phyloP scores from a whole-genome alignment of 1,140 invertebrate species.

The Philopotamus ludificatus region DNA sequence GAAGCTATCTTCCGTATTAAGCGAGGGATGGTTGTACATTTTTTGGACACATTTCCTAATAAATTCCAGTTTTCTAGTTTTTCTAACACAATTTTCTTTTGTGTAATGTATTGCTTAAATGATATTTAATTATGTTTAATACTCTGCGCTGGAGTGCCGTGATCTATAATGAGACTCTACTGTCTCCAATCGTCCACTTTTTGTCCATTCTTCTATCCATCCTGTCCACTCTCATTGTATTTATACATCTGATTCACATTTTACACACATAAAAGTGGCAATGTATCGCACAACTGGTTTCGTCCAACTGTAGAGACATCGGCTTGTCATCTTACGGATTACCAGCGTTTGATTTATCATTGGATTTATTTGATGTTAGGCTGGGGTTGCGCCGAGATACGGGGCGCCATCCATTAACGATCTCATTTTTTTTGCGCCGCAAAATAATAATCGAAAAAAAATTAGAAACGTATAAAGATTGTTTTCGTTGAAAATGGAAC shows the following conservation, averaged over 20 bases:
- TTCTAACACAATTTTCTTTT: too few species aligned
- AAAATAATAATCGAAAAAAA: too few species aligned
- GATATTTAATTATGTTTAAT: too few species aligned
- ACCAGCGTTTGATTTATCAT: slow-evolving; percentile 22
- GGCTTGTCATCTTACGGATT: slow-evolving; percentile 24
- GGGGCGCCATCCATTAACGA: slow-evolving; percentile 4
- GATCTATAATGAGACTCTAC: too few species aligned
- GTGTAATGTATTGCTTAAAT: too few species aligned
- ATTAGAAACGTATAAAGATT: background rate
- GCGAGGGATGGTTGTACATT: too few species aligned
- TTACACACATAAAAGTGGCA: background rate
- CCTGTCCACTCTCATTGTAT: background rate
- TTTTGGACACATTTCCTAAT: too few species aligned
- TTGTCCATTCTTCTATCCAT: too few species aligned
- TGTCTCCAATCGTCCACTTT: too few species aligned
- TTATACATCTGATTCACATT: background rate
- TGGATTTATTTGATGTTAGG: slow-evolving; percentile 22
- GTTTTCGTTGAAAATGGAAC: background rate
- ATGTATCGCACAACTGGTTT: slow-evolving; percentile 2
- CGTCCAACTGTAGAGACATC: slow-evolving; percentile 13
- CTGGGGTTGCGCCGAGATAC: background rate
- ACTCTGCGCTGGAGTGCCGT: too few species aligned
- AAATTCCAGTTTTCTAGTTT: too few species aligned
- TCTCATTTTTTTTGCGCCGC: background rate
- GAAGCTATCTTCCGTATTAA: too few species aligned